phyloP scores from a whole-genome alignment of 1,140 invertebrate species.

The Ceratina calcarata region DNA sequence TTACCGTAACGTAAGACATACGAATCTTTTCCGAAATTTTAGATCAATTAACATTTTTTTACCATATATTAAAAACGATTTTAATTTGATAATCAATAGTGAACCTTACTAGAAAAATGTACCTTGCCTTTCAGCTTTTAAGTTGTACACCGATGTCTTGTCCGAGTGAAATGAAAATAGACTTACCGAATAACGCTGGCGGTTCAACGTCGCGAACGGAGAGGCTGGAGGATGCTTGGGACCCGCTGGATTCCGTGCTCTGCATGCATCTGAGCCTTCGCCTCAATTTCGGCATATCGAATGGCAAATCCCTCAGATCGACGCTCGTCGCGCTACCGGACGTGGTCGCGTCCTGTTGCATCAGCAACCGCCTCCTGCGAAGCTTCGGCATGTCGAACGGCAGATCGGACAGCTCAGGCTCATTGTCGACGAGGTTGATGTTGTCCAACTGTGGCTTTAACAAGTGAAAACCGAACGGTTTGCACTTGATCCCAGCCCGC shows the following conservation, averaged over 20 bases:
- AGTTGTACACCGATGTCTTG: background rate
- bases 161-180: background rate
- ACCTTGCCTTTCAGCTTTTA: background rate
- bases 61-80: too few relatives aligned
- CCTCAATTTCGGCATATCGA: constrained; percentile 93
- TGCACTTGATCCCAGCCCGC: constrained; percentile 86
- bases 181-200: constrained; percentile 75
- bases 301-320: constrained; percentile 89
- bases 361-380: constrained; percentile 83
- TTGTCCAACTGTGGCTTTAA: constrained; percentile 80
- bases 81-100: too few relatives aligned
- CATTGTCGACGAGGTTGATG: constrained; percentile 77
- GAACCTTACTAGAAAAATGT: background rate
- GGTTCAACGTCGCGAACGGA: constrained; percentile 87
- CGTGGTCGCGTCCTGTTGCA: constrained; percentile 83
- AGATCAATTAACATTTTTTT: too few relatives aligned
- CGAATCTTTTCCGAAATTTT: too few relatives aligned
- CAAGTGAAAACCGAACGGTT: constrained; percentile 81
- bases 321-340: constrained; percentile 87
- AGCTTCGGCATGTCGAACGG: constrained; percentile 96
- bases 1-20: too few relatives aligned
- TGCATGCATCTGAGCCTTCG: constrained; percentile 84
- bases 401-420: constrained; percentile 86
- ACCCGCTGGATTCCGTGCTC: constrained; percentile 85
- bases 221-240: constrained; percentile 89